A percentile compares a stretch with the other conserved stretches of the same genome.
phyloP scores from a whole-genome alignment of 2,113 vertebrate genomes.

The Columbina picui region DNA sequence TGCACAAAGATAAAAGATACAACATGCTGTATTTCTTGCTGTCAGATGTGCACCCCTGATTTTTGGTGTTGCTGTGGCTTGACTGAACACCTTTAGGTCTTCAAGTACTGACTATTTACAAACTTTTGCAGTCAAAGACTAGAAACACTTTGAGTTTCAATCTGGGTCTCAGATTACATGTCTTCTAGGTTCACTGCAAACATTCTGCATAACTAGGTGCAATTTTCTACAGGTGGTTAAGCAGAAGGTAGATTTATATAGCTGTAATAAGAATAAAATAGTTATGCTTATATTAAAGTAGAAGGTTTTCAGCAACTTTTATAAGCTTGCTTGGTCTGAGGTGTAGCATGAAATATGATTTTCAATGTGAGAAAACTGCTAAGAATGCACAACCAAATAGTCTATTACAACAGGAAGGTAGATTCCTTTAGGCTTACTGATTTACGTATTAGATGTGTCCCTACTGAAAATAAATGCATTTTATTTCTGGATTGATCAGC shows the following conservation, averaged over 20 bases:
- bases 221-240: slow-evolving; percentile 25
- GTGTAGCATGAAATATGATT: background rate
- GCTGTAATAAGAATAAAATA: slow-evolving; percentile 4
- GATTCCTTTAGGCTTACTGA: background rate
- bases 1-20: background rate
- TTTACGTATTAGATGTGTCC: background rate
- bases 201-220: background rate
- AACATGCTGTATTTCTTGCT: background rate
- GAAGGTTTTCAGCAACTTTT: background rate
- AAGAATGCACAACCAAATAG: background rate
- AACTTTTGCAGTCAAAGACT: background rate
- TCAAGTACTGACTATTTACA: background rate
- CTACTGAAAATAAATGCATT: background rate
- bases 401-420: background rate
- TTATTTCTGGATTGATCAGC: background rate
- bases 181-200: background rate
- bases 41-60: rapidly evolving
- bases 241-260: slow-evolving; percentile 24
- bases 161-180: background rate
- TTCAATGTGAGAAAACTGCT: background rate
- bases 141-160: background rate
- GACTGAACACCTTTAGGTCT: background rate
- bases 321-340: background rate
- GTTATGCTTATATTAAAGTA: background rate
- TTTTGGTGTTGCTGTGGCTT: background rate